phyloP scores from a whole-genome alignment of 2,113 vertebrate genomes.

The Canis aureus region DNA sequence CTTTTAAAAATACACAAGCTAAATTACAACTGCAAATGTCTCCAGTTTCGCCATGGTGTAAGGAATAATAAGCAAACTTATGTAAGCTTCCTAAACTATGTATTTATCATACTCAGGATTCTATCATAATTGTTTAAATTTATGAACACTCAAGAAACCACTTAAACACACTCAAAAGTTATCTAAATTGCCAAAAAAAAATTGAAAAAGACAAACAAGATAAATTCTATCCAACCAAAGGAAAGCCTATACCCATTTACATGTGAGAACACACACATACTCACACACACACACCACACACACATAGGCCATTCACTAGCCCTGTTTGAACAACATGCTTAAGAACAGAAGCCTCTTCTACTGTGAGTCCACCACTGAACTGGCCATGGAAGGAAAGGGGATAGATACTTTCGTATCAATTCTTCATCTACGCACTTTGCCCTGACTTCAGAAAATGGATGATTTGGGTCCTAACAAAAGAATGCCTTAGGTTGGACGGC shows the following conservation, averaged over 20 bases:
- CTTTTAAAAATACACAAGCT: constrained; percentile 27
- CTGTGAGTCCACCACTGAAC: not conserved
- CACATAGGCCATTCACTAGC: not conserved
- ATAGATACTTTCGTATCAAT: not conserved
- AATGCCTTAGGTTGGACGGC: not conserved
- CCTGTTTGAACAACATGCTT: not conserved
- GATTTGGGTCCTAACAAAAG: constrained; percentile 6
- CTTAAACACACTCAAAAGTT: not conserved
- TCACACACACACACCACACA: not conserved
- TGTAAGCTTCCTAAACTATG: not conserved
- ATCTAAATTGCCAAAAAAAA: not conserved
- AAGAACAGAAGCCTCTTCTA: not conserved
- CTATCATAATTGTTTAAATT: constrained; percentile 16
- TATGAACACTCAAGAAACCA: not conserved
- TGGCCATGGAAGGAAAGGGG: not conserved
- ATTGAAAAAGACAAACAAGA: not conserved
- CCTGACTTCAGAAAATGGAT: constrained; percentile 37
- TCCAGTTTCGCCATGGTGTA: not conserved
- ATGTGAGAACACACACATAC: not conserved
- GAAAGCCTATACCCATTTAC: not conserved
- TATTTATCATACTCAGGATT: not conserved
- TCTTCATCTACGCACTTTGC: not conserved
- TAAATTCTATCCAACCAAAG: not conserved
- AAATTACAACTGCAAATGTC: not conserved
- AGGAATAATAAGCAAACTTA: not conserved